Conservation (phyloP, 2,888 invertebrate genomes). For the Marronus borbonicus region DNA sequence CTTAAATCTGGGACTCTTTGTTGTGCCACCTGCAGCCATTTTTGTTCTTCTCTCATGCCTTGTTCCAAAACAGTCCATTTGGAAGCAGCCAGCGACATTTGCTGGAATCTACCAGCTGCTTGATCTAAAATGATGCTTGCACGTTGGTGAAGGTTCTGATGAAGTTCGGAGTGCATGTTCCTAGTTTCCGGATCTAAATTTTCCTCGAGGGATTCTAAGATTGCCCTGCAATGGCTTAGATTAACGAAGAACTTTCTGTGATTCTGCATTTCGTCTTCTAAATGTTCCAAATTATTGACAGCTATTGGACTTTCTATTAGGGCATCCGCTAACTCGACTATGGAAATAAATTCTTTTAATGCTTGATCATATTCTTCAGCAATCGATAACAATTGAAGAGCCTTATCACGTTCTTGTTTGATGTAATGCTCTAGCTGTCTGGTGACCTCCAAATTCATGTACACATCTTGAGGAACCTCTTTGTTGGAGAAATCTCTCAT, state of each 20-base stretch:
- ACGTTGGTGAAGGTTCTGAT: constrained; percentile 83
- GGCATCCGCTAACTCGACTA: constrained; percentile 87
- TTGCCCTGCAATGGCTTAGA: constrained; percentile 88
- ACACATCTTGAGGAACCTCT: constrained; percentile 79
- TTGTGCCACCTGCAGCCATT: constrained; percentile 88
- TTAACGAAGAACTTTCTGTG: constrained; percentile 92
- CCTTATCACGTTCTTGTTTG: constrained; percentile 81
- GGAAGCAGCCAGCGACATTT: constrained; percentile 88
- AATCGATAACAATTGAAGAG: constrained; percentile 82
- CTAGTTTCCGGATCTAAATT: constrained; percentile 87
- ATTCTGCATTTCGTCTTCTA: constrained; percentile 92
- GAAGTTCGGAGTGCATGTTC: constrained; percentile 80
- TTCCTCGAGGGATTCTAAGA: constrained; percentile 88
- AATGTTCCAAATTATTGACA: constrained; percentile 82
- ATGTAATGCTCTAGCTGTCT: constrained; percentile 81
- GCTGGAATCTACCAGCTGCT: constrained; percentile 86
- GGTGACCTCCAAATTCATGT: constrained; percentile 78
- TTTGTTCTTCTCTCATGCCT: constrained; percentile 86
- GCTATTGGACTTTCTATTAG: constrained; percentile 84
- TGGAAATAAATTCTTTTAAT: constrained; percentile 88
- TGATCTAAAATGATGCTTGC: constrained; percentile 85
- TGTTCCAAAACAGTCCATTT: constrained; percentile 87
- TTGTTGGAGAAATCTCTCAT: constrained; percentile 80
- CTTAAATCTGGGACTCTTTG: constrained; percentile 87
- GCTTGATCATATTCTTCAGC: constrained; percentile 93